Evolutionary conservation across 2,888 invertebrate species (phyloP), one percentile per base, ranked within the genome.

Genomic region (Sclerodermus sp.): DNA sequence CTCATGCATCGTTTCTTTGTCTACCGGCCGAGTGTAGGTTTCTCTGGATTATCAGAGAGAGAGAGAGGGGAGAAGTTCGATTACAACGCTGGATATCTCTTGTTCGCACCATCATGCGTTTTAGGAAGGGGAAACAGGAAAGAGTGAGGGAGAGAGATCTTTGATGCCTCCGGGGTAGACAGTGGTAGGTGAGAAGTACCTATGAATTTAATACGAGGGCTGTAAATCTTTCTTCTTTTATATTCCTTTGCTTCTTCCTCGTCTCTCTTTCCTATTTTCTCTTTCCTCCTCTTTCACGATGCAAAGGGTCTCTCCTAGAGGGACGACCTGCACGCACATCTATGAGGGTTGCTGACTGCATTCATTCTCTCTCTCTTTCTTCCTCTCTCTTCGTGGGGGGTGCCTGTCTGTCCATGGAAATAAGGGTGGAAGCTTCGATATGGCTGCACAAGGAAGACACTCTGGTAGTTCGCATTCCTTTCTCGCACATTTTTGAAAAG

Each of bases 181-280:
- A 55, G 54, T 45, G 56, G 58, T 64, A 68, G 68, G 71, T 66
- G 68, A 67, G 66, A 72, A 71, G 66, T 68, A 61, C 62, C 64
- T 66, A 68, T 69, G 71, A 68, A 71, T 70, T 66, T 66, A 64
- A 67, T 63, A 64, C 62, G 65, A 65, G 68, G 70, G 68, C 65
- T 65, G 65, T 55, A 62, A 62, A 60, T 67, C 63, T 70, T 65
- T 67, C 57, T 66, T 46, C 60, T 55, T 61, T 58, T 64, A 57
- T 62, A 57, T 58, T 65, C 57, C 50, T 49, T 41, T 37, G 13
- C 38, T 15, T 10, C 39, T 36, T 12, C 16, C 45, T 40, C 48
- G n/a, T 16, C 31, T 32, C n/a, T 41, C 32, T 36, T 23, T 15
- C 36, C n/a, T n/a, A n/a, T 49, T 37, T 48, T 47, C 47, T 41